Evolutionary conservation across 2,888 invertebrate genomes (phyloP), one percentile per base, ranked within the genome.

Genomic region (Lepetodrilus schrolli): DNA sequence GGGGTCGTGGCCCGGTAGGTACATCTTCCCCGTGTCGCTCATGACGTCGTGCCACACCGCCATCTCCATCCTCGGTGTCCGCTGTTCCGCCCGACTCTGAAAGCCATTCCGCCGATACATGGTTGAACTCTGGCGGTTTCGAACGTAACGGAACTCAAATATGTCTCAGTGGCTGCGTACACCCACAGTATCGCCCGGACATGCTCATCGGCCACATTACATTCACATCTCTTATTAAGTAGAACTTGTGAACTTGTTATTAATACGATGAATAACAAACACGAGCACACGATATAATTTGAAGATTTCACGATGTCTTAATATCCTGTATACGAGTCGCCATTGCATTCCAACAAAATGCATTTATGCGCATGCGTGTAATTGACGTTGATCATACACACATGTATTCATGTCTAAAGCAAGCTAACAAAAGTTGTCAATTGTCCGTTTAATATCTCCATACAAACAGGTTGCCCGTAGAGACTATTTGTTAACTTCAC

Each of bases 61-160:
- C 50, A 83, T 71, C 48, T 84, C 81, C 13, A 82, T 78, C 36
- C 83, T 74, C 0, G 82, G 74, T 3, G 79, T 79, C 2, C 74
- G 74, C 10, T 66, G 36, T 34, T 49, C 50, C 7, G 50, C 36
- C 49, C 73, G 48, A 20, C 66, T 48, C 1, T 49, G 49, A 37
- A 26, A 49, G 34, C 68, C 73, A n/a, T 73, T 66, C n/a, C 68
- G n/a, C 5, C 68, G 66, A 38, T 73, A 73, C 73, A 68, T 73
- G 30, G 7, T 72, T 17, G 21, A 36, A 17, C n/a, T n/a, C n/a
- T n/a, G n/a, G n/a, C n/a, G n/a, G n/a, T n/a, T n/a, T n/a, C n/a
- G n/a, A n/a, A n/a, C n/a, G n/a, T n/a, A n/a, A n/a, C n/a, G n/a
- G n/a, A n/a, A n/a, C n/a, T n/a, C n/a, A n/a, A n/a, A n/a, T n/a